phyloP scores from a whole-genome alignment of 2,113 vertebrate species.

The Bos taurus region DNA sequence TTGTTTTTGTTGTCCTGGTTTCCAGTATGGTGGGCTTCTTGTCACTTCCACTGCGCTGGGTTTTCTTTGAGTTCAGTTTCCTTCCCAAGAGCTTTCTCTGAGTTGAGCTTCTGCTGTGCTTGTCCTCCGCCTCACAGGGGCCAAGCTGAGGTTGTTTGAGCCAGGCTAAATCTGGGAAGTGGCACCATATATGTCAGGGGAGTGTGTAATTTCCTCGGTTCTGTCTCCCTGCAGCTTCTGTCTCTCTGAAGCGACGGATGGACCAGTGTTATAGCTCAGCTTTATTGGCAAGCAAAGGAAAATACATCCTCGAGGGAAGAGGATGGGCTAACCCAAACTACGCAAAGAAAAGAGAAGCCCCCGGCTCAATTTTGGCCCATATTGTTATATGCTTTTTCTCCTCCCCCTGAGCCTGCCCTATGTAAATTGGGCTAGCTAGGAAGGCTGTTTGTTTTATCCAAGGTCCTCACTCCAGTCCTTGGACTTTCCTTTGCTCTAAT shows the following conservation, averaged over 20 bases:
- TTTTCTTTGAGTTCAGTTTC: neutral
- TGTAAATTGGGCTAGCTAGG: neutral
- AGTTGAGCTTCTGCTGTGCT: neutral
- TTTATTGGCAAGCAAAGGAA: neutral
- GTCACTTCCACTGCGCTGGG: neutral
- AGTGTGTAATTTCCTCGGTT: neutral
- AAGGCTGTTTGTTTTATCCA: neutral
- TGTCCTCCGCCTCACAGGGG: accelerated
- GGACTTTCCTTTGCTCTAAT: neutral
- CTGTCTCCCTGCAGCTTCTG: neutral
- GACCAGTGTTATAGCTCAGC: neutral
- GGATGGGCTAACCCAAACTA: neutral
- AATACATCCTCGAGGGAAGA: neutral
- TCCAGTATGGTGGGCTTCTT: neutral
- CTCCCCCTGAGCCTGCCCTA: accelerated
- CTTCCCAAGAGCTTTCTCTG: neutral
- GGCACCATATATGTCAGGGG: neutral
- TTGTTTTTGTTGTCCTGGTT: neutral
- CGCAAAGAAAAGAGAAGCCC: neutral
- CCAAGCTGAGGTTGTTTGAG: neutral
- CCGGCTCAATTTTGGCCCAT: neutral
- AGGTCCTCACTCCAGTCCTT: neutral
- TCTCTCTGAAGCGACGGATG: accelerated
- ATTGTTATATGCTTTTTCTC: neutral
- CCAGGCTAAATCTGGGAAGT: neutral